phyloP scores from a whole-genome alignment of 2,113 vertebrate species.

The Mastomys natalensis region DNA sequence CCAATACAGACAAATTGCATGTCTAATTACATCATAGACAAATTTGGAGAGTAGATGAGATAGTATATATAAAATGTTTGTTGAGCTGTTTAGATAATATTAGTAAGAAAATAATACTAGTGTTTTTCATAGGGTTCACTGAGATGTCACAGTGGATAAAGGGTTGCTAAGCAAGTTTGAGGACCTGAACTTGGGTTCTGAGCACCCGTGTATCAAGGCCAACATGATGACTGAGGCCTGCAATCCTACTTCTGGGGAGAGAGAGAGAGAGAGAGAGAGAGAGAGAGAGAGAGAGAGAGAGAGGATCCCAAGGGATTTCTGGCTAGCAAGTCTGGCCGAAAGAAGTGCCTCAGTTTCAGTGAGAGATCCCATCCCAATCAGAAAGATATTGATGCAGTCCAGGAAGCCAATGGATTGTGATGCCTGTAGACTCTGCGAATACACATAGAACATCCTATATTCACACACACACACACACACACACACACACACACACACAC shows the following conservation, averaged over 20 bases:
- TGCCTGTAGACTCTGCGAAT: too few relatives aligned
- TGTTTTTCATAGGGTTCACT: not conserved
- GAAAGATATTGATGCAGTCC: not conserved
- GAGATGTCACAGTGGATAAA: not conserved
- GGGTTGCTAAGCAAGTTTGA: not conserved
- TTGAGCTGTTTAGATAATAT: not conserved
- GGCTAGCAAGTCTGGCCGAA: not conserved
- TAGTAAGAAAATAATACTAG: not conserved
- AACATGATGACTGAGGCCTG: not conserved
- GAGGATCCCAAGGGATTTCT: not conserved
- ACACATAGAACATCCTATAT: not conserved
- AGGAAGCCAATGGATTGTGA: not conserved
- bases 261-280: too few relatives aligned
- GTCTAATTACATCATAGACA: not conserved
- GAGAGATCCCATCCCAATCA: not conserved
- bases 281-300: not conserved
- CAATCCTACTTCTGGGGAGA: not conserved
- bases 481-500: too few relatives aligned
- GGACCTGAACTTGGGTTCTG: not conserved
- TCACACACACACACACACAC: too few relatives aligned
- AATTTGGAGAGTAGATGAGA: constrained; percentile 34
- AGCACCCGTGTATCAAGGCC: not conserved
- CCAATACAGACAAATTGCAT: not conserved
- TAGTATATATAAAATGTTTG: not conserved
- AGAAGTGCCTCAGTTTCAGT: not conserved